Base-by-base conservation (phyloP, 2,797 vertebrate genomes). In the Parauchenoglanis punctatus region DNA sequence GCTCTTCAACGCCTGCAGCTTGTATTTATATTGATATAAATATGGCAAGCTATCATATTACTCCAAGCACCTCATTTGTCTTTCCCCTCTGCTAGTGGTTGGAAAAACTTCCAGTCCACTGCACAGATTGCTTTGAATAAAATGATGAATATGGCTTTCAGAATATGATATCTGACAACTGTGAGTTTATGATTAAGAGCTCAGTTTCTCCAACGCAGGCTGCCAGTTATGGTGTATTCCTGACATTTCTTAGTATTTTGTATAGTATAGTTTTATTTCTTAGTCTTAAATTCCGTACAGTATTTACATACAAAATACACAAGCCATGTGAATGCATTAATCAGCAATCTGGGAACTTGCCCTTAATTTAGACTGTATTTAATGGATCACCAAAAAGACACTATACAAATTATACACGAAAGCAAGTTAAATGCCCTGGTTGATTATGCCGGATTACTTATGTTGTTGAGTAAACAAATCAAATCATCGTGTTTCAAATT, bases 401-500 rank as follows among this genome's bases (percentile, higher is more conserved):
- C 49, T 18, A 13, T 18, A 25, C 35, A 18, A 5, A 5, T 65
- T 49, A n/a, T 25, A 49, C 5, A 49, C 3, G 5, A 28, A 31
- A 52, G 63, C 40, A 68, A n/a, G 11, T 73, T 67, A 65, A 77
- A 75, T 61, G 25, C 25, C 25, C 28, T 44, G 65, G 49, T 56
- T 76, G 12, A 73, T 78, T 59, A 63, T 75, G 25, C 35, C 59
- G 44, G 13, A 56, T 84, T 58, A 58, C 44, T 40, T 31, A 8
- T 83, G n/a, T 8, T 85, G 84, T 77, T 49, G 58, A 12, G 49
- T 13, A 72, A 81, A 67, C 49, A 88, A 72, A 25, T 28, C 35
- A 46, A 59, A 31, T 13, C 52, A 4, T 63, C 4, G 1, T 46
- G 12, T 44, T 76, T 61, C 52, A 78, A 58, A 13, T 46, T 5